phyloP scores from a whole-genome alignment of 2,113 vertebrate genomes.

The Pteronura brasiliensis region DNA sequence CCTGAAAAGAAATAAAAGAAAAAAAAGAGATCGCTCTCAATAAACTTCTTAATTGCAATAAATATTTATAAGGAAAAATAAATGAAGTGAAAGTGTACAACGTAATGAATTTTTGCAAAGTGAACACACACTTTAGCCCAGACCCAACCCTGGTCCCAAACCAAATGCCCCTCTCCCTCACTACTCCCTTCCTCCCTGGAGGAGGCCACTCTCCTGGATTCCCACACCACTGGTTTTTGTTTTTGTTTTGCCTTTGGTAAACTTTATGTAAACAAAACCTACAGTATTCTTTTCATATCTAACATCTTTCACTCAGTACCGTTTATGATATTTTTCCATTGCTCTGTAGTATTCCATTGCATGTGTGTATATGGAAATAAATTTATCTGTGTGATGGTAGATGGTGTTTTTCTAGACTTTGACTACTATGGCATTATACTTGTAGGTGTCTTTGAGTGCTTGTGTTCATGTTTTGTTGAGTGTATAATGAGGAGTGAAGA shows the following conservation, averaged over 20 bases:
- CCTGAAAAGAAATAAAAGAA: too few species aligned
- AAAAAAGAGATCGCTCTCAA: neutral
- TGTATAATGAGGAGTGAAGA: neutral
- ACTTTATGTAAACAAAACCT: fast-evolving
- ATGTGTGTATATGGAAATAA: neutral
- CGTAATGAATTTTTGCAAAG: neutral
- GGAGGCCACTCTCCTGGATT: neutral
- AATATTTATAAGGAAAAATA: neutral
- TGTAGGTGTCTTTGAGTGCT: neutral
- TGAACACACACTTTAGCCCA: neutral
- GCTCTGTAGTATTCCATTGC: neutral
- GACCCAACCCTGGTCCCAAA: fast-evolving
- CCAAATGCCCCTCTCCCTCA: fast-evolving
- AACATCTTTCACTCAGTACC: neutral
- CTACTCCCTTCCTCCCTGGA: too few species aligned
- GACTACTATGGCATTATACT: fast-evolving
- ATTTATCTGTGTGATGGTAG: neutral
- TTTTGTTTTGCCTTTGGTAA: neutral
- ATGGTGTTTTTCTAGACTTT: neutral
- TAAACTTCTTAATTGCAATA: neutral
- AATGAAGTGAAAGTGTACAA: neutral
- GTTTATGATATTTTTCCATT: neutral
- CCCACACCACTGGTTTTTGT: neutral
- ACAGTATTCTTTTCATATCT: neutral
- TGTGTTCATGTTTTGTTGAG: neutral